A percentile compares a stretch with the other conserved stretches of the same genome.
Evolutionary conservation across 2,888 invertebrate species (phyloP).

Genomic region (Synergus japonicus): DNA sequence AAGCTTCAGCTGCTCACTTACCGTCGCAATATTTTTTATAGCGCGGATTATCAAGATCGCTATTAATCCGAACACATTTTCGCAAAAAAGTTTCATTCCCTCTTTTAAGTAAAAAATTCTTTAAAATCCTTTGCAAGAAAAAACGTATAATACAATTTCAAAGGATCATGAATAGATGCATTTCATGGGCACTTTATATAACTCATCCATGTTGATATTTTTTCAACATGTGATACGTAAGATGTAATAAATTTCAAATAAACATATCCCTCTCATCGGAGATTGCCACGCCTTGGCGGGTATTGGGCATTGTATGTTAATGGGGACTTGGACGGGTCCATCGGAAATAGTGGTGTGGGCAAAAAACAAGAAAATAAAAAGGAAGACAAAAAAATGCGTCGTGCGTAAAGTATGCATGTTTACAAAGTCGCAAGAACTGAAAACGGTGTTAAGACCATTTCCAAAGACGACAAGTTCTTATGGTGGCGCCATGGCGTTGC

Average conservation of each 20-base stretch:
- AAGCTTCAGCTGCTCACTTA: constrained; percentile 16
- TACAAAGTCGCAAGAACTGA: constrained; percentile 20
- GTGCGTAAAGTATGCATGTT: constrained; percentile 9
- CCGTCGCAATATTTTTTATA: background rate
- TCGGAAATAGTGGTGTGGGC: constrained; percentile 56
- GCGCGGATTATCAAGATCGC: background rate
- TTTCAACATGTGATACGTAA: constrained; percentile 9
- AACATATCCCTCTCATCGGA: constrained; percentile 23
- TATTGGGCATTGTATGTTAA: constrained; percentile 66
- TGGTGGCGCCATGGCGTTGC: constrained; percentile 53
- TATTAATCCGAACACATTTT: background rate
- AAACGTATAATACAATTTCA: background rate
- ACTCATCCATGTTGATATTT: background rate
- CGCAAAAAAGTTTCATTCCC: background rate
- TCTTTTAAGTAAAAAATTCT: background rate
- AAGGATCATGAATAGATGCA: background rate
- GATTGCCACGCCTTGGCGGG: constrained; percentile 32
- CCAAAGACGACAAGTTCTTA: constrained; percentile 35
- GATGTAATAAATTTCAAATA: constrained; percentile 34
- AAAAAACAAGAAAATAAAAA: constrained; percentile 21
- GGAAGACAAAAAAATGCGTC: background rate
- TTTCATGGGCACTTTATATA: background rate
- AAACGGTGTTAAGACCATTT: constrained; percentile 4
- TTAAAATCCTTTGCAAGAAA: background rate
- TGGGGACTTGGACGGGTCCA: constrained; percentile 52